These are phyloP conservation scores for Urocynchramus pylzowi DNA, from an alignment of 2,113 vertebrate species.

Conservation along the genomic window DNA sequence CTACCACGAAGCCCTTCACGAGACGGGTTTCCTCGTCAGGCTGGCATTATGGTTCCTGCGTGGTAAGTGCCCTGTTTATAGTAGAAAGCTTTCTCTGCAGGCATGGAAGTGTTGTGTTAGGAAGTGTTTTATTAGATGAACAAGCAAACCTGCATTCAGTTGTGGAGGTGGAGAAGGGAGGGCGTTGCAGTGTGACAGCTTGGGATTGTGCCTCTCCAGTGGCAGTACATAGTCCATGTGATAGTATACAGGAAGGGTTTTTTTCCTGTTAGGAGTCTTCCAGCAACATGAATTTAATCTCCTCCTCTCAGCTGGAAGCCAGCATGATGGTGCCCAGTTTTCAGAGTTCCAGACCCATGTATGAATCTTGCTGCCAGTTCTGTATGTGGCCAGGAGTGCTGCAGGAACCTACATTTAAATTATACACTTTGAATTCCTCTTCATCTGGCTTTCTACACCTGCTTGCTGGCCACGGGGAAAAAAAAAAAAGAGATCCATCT, in stretches of 20 bases:
- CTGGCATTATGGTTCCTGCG: not conserved
- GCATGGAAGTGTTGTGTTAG: not conserved
- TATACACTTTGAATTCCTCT: not conserved
- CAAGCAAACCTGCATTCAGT: not conserved
- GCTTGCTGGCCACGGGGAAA: not conserved
- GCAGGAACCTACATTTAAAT: not conserved
- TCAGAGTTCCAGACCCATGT: not conserved
- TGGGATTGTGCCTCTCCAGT: not conserved
- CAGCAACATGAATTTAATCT: not conserved
- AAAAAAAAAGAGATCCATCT: not conserved
- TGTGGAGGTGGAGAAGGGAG: not conserved
- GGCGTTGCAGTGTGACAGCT: not conserved
- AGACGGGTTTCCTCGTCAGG: not conserved
- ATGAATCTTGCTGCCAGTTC: not conserved
- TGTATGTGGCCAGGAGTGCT: not conserved
- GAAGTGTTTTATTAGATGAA: not conserved
- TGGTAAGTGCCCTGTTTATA: not conserved
- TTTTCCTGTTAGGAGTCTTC: not conserved
- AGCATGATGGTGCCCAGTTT: not conserved
- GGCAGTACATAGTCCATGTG: not conserved
- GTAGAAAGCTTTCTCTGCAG: not conserved
- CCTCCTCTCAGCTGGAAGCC: not conserved
- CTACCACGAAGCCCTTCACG: accelerated
- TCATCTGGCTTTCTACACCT: not conserved
- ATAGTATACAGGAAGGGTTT: not conserved